Evolutionary conservation across 2,113 vertebrate species (phyloP), one percentile per base, ranked within the genome.

Genomic region (Mohoua ochrocephala): DNA sequence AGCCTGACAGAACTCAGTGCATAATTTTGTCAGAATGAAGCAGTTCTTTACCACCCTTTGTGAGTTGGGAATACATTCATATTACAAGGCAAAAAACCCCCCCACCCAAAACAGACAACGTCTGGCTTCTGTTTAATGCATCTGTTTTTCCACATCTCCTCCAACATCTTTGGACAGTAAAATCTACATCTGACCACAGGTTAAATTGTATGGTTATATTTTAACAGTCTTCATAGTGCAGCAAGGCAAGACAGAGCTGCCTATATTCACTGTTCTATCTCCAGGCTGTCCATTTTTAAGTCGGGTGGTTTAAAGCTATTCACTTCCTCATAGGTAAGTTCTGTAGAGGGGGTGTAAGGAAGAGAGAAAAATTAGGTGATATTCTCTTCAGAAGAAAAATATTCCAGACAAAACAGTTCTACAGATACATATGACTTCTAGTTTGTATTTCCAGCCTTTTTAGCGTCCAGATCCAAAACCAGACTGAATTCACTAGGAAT

Each of bases 271-370:
- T 98, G 99, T 96, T 99, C 99, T 80, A 97, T 98, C 94, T 99
- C 99, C 96, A 99, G 98, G 97, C 98, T 98, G 78, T 98, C 98
- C 18, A 98, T 98, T 85, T 98, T 98, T 61, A 97, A 97, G 89
- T 98, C 98, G 0, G 98, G 97, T 41, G 98, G 98, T 97, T 99
- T 99, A 97, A 99, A 99, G 97, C 99, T 98, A 93, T 98, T 98
- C 77, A 99, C 99, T 95, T 99, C 99, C 95, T 98, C 98, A 80
- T 99, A 99, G 35, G 99, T 99, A 96, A 99, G 98, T 94, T 99
- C 99, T 99, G 97, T 37, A 45, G 12, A 61, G 54, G 60, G 47
- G n/a, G 15, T 13, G 8, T 31, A 57, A 88, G 33, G 39, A 30
- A 93, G 50, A 92, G 47, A 92, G 27, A 84, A 88, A 44, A 84